Percentiles rank a stretch among this genome's conserved stretches.
Conservation (phyloP, 2,113 vertebrate genomes). For the Nothocercus julius region DNA sequence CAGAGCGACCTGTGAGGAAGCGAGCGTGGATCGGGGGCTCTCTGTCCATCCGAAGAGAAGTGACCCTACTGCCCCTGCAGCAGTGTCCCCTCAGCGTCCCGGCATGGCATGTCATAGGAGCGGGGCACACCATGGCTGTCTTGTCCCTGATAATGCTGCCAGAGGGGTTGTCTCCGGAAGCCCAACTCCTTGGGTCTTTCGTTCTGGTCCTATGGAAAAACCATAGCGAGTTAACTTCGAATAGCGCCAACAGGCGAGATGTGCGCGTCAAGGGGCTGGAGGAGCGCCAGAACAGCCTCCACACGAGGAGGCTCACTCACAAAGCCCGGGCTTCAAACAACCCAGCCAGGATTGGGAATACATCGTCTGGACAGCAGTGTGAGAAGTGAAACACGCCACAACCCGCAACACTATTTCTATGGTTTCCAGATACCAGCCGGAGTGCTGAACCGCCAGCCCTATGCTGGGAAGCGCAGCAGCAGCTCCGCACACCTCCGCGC, state of each 20-base stretch:
- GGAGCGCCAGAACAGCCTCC: constrained; percentile 48
- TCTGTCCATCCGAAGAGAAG: not conserved
- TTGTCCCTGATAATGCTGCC: not conserved
- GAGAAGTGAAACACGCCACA: constrained; percentile 52
- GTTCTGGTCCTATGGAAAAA: not conserved
- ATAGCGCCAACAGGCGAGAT: constrained; percentile 27
- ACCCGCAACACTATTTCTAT: not conserved
- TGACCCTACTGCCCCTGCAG: not conserved
- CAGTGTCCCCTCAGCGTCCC: too few relatives aligned
- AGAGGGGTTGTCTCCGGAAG: not conserved
- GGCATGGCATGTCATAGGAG: too few relatives aligned
- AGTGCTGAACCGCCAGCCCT: not conserved
- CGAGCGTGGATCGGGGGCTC: not conserved
- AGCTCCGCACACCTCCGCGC: not conserved
- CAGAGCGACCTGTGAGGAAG: not conserved
- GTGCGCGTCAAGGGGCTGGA: constrained; percentile 58
- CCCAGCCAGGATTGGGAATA: constrained; percentile 58
- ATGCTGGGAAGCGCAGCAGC: not conserved
- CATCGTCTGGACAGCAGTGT: constrained; percentile 53
- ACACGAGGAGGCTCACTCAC: constrained; percentile 64
- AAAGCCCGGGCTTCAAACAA: constrained; percentile 58
- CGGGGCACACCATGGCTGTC: not conserved
- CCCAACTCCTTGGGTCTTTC: not conserved
- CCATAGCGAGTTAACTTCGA: not conserved
- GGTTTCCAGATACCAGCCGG: constrained; percentile 24